Percentiles rank a stretch among this genome's conserved stretches.
These are phyloP conservation scores for Clarias magur DNA, from an alignment of 2,113 vertebrate species.

Conservation along the genomic window DNA sequence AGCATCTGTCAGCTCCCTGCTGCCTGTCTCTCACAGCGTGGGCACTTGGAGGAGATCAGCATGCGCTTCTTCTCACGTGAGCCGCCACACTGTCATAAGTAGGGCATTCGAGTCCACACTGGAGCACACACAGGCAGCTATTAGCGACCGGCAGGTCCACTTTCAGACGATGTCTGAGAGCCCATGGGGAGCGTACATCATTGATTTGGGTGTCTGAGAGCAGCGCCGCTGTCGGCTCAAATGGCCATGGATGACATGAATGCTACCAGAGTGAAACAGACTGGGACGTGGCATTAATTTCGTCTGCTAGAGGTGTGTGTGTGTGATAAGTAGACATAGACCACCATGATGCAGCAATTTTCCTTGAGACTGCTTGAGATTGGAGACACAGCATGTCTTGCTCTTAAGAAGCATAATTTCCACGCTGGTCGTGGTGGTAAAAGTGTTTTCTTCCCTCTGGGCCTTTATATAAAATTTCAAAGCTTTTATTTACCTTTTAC, in stretches of 20 bases:
- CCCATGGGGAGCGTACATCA: constrained; percentile 5
- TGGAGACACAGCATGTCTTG: not conserved
- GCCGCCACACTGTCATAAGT: not conserved
- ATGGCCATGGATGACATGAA: constrained; percentile 14
- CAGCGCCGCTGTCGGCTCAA: constrained; percentile 1
- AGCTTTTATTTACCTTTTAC: not conserved
- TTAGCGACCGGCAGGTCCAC: not conserved
- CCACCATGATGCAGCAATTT: constrained; percentile 1
- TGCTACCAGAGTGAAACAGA: not conserved
- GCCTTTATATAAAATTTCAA: not conserved
- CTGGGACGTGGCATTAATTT: not conserved
- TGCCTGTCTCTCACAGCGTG: not conserved
- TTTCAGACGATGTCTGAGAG: constrained; percentile 23
- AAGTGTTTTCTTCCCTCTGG: not conserved
- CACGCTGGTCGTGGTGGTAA: not conserved
- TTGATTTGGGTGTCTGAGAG: not conserved
- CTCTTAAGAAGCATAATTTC: not conserved
- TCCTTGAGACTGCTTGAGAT: not conserved
- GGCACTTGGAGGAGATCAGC: constrained; percentile 15
- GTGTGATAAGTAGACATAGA: not conserved
- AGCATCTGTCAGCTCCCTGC: not conserved
- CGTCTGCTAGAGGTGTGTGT: not conserved
- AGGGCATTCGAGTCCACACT: not conserved
- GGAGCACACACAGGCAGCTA: constrained; percentile 5
- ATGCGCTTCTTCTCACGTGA: constrained; percentile 11